Conservation (phyloP, 2,888 invertebrate genomes). For the Ochropleura leucogaster region DNA sequence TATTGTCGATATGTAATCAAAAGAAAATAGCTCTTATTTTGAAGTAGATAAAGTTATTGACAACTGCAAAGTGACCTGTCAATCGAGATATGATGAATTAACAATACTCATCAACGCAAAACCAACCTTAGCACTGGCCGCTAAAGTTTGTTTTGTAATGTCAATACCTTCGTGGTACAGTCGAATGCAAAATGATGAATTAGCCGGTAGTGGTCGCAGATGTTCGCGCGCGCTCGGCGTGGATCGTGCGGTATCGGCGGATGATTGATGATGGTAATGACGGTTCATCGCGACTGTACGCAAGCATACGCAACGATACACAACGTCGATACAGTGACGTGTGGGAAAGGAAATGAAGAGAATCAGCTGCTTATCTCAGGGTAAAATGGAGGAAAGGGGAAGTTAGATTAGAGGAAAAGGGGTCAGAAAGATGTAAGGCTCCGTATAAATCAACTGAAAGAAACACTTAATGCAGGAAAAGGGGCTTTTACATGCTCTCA, state of each 20-base stretch:
- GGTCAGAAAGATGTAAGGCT: constrained; percentile 32
- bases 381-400: constrained; percentile 19
- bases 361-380: constrained; percentile 58
- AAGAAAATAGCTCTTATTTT: constrained; percentile 49
- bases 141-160: constrained; percentile 20
- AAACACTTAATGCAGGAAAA: constrained; percentile 43
- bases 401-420: constrained; percentile 37
- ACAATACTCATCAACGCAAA: constrained; percentile 13
- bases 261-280: constrained; percentile 68
- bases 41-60: constrained; percentile 39
- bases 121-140: not conserved
- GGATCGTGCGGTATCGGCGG: constrained; percentile 58
- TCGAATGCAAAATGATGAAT: constrained; percentile 66
- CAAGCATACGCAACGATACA: constrained; percentile 63
- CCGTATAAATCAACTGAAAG: constrained; percentile 36
- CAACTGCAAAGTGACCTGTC: constrained; percentile 55
- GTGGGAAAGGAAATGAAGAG: constrained; percentile 61
- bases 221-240: constrained; percentile 59
- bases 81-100: constrained; percentile 65
- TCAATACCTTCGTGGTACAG: constrained; percentile 26
- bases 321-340: constrained; percentile 43
- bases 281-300: constrained; percentile 51
- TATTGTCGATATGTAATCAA: constrained; percentile 8
- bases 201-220: constrained; percentile 62
- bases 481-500: constrained; percentile 1